These are phyloP conservation scores for Drosophila austrosaltans DNA, from an alignment of 2,888 invertebrate species.

Conservation along the genomic window DNA sequence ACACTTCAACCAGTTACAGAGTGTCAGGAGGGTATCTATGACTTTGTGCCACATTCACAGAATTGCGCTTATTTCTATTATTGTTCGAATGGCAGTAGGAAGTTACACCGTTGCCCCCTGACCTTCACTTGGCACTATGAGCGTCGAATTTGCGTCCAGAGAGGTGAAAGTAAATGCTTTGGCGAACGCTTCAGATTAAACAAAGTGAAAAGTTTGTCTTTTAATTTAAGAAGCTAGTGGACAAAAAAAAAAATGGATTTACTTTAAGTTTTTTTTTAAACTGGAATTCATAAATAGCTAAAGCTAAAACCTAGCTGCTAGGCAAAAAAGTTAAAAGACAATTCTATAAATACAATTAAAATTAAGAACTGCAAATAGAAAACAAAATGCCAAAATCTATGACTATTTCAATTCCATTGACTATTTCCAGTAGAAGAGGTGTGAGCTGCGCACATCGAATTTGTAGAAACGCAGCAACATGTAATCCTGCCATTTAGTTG, in stretches of 20 bases:
- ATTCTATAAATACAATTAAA: constrained; percentile 15
- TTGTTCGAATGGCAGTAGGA: constrained; percentile 71
- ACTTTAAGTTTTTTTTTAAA: constrained; percentile 38
- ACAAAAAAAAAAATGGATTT: constrained; percentile 23
- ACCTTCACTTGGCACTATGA: constrained; percentile 71
- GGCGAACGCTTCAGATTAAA: constrained; percentile 11
- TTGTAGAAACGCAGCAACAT: constrained; percentile 80
- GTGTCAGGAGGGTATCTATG: constrained; percentile 59
- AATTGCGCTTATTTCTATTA: constrained; percentile 76
- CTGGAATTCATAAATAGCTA: constrained; percentile 43
- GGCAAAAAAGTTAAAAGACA: constrained; percentile 22
- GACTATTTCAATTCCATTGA: constrained; percentile 3
- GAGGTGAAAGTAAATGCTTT: constrained; percentile 59
- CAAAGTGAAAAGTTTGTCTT: constrained; percentile 10
- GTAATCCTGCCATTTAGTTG: constrained; percentile 82
- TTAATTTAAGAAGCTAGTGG: constrained; percentile 16
- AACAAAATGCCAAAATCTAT: constrained; percentile 20
- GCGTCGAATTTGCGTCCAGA: constrained; percentile 61
- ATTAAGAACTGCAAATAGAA: constrained; percentile 32
- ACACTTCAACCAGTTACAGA: constrained; percentile 30
- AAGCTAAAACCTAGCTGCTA: constrained; percentile 38
- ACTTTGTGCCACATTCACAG: constrained; percentile 66
- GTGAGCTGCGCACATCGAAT: constrained; percentile 80
- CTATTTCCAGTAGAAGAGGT: constrained; percentile 82
- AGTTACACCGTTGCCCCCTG: constrained; percentile 75